These are phyloP conservation scores for Arge pagana DNA, from an alignment of 2,888 invertebrate genomes.

Conservation along the genomic window DNA sequence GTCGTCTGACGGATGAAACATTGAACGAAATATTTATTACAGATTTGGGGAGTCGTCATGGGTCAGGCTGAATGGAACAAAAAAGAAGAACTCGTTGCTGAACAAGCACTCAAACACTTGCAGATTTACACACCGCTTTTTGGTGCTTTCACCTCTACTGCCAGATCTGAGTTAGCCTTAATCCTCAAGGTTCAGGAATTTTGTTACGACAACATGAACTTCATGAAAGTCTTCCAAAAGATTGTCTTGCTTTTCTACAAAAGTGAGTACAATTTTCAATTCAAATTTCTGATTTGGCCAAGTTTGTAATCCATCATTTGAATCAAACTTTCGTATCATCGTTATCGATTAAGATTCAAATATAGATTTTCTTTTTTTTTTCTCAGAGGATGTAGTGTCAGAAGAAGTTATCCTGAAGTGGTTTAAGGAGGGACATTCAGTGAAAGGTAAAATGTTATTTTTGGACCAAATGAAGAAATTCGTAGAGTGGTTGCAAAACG, in stretches of 20 bases:
- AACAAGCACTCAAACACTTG: constrained; percentile 90
- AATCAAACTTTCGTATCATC: constrained; percentile 10
- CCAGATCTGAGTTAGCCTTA: constrained; percentile 85
- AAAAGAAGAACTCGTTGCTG: constrained; percentile 94
- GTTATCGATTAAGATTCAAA: constrained; percentile 1
- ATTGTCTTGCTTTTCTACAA: constrained; percentile 96
- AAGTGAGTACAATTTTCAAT: constrained; percentile 62
- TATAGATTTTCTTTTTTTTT: constrained; percentile 28
- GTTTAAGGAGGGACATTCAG: constrained; percentile 92
- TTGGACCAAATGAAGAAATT: constrained; percentile 98
- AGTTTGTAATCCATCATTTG: neutral
- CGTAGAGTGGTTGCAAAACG: constrained; percentile 95
- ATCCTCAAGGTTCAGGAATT: constrained; percentile 94
- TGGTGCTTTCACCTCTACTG: constrained; percentile 83
- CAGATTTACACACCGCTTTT: constrained; percentile 86
- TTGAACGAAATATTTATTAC: constrained; percentile 6
- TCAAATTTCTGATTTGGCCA: neutral
- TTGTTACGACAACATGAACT: constrained; percentile 98
- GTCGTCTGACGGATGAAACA: neutral
- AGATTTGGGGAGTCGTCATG: constrained; percentile 97
- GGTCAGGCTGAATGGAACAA: constrained; percentile 97
- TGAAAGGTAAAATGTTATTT: constrained; percentile 97
- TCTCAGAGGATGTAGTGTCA: constrained; percentile 84
- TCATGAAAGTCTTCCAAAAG: constrained; percentile 98
- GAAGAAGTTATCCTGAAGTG: constrained; percentile 96